Base-by-base conservation (phyloP, 2,797 vertebrate species). In the Lepidocolaptes lacrymiger region DNA sequence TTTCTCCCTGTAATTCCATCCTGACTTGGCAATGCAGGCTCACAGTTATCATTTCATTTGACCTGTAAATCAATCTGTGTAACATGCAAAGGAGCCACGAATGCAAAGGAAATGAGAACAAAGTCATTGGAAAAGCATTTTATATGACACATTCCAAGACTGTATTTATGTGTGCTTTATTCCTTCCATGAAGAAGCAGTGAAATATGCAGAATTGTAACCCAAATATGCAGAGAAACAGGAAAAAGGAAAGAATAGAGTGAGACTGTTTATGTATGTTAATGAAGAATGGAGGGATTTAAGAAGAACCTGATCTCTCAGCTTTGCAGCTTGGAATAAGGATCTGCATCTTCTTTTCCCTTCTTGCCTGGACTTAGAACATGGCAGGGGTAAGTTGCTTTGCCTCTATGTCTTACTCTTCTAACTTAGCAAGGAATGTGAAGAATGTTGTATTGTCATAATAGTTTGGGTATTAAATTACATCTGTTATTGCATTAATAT, bases 1-100 rank as follows among this genome's bases (percentile, higher is more conserved):
- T 89, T 85, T 88, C 46, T 89, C 79, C 59, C 55, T 85, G 68
- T 88, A 85, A 68, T 95, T 93, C 84, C 64, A 90, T 85, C 88
- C 75, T 39, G 78, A 56, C 59, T 55, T 81, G 63, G 37, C 92
- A 89, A 41, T 41, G 74, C 58, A 75, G 66, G 64, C 54, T 89
- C 55, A 34, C 55, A 61, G 75, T 91, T 94, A 73, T 48, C 44
- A 64, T 93, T 90, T 83, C 56, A 63, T 94, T 88, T 91, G 84
- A 77, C 80, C 64, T 83, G 69, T 80, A 92, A 83, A 88, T 89
- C 75, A 67, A 34, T 73, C 67, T 93, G 67, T 64, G 79, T 56
- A 88, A 72, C 46, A 64, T 73, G 78, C 61, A 91, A 91, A 87
- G 77, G 73, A 81, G 62, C 62, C 54, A 52, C 12, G 4, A 87